Evolutionary conservation across 2,113 vertebrate genomes (phyloP).

Genomic region (Lynx canadensis): DNA sequence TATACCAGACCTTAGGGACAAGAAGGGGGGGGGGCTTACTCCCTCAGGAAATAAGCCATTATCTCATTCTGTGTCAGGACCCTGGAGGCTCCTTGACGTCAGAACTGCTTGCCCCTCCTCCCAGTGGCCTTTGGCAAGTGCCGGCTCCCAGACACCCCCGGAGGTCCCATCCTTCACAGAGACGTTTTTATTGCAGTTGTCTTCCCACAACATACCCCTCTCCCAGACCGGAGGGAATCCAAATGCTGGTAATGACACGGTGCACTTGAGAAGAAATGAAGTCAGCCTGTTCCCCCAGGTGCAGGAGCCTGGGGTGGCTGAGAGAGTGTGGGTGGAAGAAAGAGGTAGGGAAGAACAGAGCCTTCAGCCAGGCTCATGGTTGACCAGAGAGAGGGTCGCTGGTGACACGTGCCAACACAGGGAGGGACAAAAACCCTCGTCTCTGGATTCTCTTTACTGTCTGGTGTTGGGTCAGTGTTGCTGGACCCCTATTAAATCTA

Average conservation of each 20-base stretch:
- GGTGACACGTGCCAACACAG: too few relatives aligned
- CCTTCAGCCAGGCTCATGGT: neutral
- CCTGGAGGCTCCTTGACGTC: slow-evolving; percentile 71
- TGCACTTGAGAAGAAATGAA: neutral
- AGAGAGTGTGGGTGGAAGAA: neutral
- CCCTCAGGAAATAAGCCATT: slow-evolving; percentile 59
- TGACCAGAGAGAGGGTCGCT: neutral
- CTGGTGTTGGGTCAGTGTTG: neutral
- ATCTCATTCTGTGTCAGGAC: slow-evolving; percentile 78
- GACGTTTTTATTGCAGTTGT: slow-evolving; percentile 56
- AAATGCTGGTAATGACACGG: neutral
- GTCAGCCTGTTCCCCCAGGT: neutral
- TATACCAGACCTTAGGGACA: slow-evolving; percentile 38
- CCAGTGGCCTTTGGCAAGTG: slow-evolving; percentile 28
- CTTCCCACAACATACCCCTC: neutral
- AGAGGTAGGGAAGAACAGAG: neutral
- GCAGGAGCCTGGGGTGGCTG: neutral
- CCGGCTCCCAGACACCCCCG: neutral
- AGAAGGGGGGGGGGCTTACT: neutral
- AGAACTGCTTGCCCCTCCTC: neutral
- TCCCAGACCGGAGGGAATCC: neutral
- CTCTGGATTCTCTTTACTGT: neutral
- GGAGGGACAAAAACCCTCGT: neutral
- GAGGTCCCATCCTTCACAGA: slow-evolving; percentile 52
- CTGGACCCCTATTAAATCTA: neutral